These are phyloP conservation scores for Eurystomus gularis DNA, from an alignment of 2,113 vertebrate genomes.

Conservation along the genomic window DNA sequence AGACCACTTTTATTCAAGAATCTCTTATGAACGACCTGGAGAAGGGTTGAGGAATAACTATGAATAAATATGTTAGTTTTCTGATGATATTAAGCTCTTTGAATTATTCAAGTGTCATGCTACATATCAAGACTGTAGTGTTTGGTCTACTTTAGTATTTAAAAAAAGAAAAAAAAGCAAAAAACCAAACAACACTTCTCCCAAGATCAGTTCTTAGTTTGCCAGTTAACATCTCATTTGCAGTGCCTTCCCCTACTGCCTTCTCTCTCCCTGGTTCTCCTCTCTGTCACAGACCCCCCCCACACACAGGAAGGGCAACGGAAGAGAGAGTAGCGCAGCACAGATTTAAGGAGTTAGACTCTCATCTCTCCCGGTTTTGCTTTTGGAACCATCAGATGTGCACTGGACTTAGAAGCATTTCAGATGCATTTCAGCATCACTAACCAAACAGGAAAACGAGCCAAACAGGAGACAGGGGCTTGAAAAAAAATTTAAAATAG, in stretches of 20 bases:
- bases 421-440: neutral
- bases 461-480: neutral
- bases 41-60: neutral
- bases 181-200: neutral
- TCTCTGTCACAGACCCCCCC: neutral
- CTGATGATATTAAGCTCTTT: neutral
- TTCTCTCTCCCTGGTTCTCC: neutral
- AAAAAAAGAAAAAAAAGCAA: no score
- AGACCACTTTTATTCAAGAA: neutral
- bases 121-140: neutral
- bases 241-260: neutral
- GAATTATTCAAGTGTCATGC: neutral
- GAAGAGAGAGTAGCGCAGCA: fast-evolving
- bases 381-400: neutral
- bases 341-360: neutral
- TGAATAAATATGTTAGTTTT: neutral
- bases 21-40: neutral
- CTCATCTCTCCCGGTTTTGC: neutral
- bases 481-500: neutral
- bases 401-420: neutral
- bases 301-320: neutral
- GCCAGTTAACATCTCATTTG: neutral
- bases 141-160: neutral
- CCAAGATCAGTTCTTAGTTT: neutral
- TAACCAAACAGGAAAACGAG: neutral